Evolutionary conservation across 2,888 invertebrate genomes (phyloP).

Genomic region (Alsophila aescularia): DNA sequence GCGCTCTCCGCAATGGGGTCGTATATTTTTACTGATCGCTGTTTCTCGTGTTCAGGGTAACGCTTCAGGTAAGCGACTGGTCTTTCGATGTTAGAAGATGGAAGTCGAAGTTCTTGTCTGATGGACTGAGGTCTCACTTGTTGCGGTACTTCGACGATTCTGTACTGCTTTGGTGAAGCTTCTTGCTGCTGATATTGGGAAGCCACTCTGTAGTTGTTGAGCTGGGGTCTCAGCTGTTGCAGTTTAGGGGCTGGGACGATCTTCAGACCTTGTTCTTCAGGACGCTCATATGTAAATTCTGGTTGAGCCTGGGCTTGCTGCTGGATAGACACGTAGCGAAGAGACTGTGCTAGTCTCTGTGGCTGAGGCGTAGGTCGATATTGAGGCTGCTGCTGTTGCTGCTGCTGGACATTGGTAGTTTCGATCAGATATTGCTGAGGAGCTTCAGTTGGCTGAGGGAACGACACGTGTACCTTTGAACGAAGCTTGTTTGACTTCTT

Average conservation of each 20-base stretch:
- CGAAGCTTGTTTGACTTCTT: slow-evolving; percentile 74
- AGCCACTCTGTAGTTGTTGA: slow-evolving; percentile 63
- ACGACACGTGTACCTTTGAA: slow-evolving; percentile 60
- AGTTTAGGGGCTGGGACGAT: slow-evolving; percentile 77
- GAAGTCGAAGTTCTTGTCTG: slow-evolving; percentile 67
- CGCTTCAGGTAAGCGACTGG: slow-evolving; percentile 74
- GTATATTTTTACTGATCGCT: slow-evolving; percentile 66
- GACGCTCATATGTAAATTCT: slow-evolving; percentile 66
- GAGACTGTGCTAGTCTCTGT: slow-evolving; percentile 61
- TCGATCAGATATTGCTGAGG: slow-evolving; percentile 81
- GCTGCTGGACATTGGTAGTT: slow-evolving; percentile 76
- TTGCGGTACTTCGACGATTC: slow-evolving; percentile 63
- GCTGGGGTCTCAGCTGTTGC: slow-evolving; percentile 52
- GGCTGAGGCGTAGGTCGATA: slow-evolving; percentile 58
- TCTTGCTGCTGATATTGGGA: slow-evolving; percentile 70
- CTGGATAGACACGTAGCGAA: slow-evolving; percentile 64
- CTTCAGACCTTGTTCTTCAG: slow-evolving; percentile 75
- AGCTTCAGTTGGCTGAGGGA: slow-evolving; percentile 62
- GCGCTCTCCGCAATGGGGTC: slow-evolving; percentile 58
- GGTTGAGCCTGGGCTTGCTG: slow-evolving; percentile 51
- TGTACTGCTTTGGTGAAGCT: slow-evolving; percentile 71
- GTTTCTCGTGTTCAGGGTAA: slow-evolving; percentile 71
- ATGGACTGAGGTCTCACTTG: slow-evolving; percentile 52
- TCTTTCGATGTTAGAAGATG: slow-evolving; percentile 63
- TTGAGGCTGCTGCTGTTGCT: slow-evolving; percentile 49